Evolutionary conservation across 2,113 vertebrate genomes (phyloP).

Genomic region (Paratilapia polleni): DNA sequence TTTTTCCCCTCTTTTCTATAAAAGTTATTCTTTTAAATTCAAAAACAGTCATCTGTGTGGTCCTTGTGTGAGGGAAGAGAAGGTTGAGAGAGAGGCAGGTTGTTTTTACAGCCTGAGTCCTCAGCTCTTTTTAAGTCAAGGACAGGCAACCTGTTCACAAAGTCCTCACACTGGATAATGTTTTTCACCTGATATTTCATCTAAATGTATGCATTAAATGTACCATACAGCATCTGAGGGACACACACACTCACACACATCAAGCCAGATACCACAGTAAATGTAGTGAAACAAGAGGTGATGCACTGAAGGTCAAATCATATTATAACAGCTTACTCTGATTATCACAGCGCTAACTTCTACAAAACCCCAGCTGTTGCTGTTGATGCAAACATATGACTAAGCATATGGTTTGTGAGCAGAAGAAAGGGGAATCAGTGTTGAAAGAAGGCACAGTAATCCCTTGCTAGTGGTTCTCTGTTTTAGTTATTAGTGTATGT

Average conservation of each 20-base stretch:
- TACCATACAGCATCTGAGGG: background rate
- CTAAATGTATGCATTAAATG: slow-evolving; percentile 35
- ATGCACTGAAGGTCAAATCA: slow-evolving; percentile 47
- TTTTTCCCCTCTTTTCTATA: background rate
- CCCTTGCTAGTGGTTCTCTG: background rate
- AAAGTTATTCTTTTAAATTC: background rate
- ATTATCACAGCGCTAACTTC: slow-evolving; percentile 23
- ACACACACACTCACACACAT: slow-evolving; percentile 30
- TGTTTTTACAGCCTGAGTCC: slow-evolving; percentile 20
- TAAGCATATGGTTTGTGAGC: background rate
- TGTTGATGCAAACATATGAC: background rate
- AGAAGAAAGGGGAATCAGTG: background rate
- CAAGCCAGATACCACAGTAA: slow-evolving; percentile 34
- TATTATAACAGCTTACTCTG: slow-evolving; percentile 43
- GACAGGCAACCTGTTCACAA: slow-evolving; percentile 44
- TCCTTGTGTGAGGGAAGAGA: background rate
- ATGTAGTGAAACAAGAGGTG: slow-evolving; percentile 45
- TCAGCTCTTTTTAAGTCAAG: slow-evolving; percentile 36
- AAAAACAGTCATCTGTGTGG: background rate
- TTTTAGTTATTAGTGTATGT: slow-evolving; percentile 1
- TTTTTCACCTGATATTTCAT: slow-evolving; percentile 53
- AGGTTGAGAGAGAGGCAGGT: background rate
- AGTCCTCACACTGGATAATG: slow-evolving; percentile 33
- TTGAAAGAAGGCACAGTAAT: background rate
- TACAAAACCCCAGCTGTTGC: slow-evolving; percentile 56